phyloP scores from a whole-genome alignment of 2,888 invertebrate species.

The Cryptocephalus moraei region DNA sequence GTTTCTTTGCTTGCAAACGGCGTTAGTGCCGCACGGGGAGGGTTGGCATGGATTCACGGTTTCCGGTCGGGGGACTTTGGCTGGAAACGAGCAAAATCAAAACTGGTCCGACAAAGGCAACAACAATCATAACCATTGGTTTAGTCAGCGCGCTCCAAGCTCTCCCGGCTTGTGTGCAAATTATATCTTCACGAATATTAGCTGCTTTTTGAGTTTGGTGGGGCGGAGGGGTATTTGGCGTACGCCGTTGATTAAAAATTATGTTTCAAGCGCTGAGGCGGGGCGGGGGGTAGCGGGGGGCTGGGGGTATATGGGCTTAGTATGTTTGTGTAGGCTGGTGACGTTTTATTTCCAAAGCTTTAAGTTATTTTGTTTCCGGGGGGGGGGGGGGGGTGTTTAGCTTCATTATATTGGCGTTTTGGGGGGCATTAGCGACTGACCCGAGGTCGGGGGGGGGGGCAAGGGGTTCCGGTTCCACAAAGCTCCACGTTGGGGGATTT shows the following conservation, averaged over 20 bases:
- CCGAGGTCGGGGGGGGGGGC: constrained; percentile 17
- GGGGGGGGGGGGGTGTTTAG: constrained; percentile 1
- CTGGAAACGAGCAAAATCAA: constrained; percentile 13
- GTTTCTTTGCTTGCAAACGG: constrained; percentile 62
- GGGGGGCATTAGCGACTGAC: constrained; percentile 17
- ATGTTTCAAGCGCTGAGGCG: constrained; percentile 11
- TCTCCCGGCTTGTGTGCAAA: too few relatives aligned
- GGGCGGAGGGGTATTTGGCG: not conserved
- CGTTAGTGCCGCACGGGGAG: constrained; percentile 56
- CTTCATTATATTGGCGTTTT: constrained; percentile 7
- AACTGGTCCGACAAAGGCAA: not conserved
- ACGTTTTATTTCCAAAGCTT: constrained; percentile 18
- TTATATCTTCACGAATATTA: constrained; percentile 4
- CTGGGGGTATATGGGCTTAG: too few relatives aligned
- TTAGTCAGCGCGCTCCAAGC: too few relatives aligned
- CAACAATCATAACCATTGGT: not conserved
- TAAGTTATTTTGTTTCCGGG: constrained; percentile 13
- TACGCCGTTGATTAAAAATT: constrained; percentile 6
- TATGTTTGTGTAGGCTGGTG: constrained; percentile 17
- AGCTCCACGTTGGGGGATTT: constrained; percentile 35
- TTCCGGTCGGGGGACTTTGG: constrained; percentile 18
- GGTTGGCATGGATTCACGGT: constrained; percentile 52
- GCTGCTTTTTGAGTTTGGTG: constrained; percentile 8
- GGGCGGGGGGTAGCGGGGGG: not conserved
- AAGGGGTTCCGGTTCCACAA: constrained; percentile 30